Evolutionary conservation across 35 echinoderm and acorn worm genomes (phyloP).

Genomic region (Diadema setosum): DNA sequence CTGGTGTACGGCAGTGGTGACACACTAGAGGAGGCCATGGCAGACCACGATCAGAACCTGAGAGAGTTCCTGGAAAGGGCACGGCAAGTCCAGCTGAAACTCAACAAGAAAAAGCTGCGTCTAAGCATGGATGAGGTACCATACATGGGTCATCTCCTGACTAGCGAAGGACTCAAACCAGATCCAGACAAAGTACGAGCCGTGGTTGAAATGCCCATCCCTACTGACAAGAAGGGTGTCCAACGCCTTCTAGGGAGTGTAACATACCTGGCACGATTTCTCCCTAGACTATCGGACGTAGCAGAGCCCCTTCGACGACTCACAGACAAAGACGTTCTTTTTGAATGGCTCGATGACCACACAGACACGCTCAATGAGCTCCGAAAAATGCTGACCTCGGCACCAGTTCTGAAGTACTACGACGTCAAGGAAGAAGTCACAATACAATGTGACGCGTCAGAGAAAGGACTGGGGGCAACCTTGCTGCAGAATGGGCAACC

Average conservation of each 20-base stretch:
- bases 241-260: background rate
- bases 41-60: too few species aligned
- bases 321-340: conserved; percentile 26
- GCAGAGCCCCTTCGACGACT: conserved; percentile 34
- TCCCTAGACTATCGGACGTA: background rate
- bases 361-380: background rate
- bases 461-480: conserved; percentile 38
- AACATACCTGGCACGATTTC: conserved; percentile 42
- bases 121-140: too few species aligned
- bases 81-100: too few species aligned
- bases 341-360: background rate
- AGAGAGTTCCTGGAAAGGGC: too few species aligned
- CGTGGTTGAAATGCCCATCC: too few species aligned
- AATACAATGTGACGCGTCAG: conserved; percentile 44
- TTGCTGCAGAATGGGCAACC: conserved; percentile 47
- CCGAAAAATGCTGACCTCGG: conserved; percentile 17
- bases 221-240: too few species aligned
- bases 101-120: too few species aligned
- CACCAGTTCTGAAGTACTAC: conserved; percentile 52
- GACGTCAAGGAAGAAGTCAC: conserved; percentile 55
- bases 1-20: too few species aligned
- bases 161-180: too few species aligned
- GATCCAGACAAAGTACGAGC: too few species aligned
- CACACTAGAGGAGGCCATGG: too few species aligned
- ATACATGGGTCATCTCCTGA: too few species aligned